Evolutionary conservation across 2,797 vertebrate genomes (phyloP).

Genomic region (Pangasius macronema): DNA sequence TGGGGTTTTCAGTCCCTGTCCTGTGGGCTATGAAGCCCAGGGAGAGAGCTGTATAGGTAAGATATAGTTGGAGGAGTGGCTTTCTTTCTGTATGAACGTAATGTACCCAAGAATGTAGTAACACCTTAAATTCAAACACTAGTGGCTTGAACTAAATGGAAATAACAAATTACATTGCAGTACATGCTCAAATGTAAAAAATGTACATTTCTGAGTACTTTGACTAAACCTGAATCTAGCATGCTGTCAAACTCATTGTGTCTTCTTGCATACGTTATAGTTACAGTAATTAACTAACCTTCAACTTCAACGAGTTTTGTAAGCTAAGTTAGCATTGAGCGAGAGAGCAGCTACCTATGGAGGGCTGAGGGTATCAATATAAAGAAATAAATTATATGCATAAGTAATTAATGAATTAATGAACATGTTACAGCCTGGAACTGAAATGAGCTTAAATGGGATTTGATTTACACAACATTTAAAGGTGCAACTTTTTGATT

Average conservation of each 20-base stretch:
- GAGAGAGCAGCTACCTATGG: background rate
- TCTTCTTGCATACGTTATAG: background rate
- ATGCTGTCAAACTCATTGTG: background rate
- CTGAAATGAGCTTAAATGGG: background rate
- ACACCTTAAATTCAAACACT: background rate
- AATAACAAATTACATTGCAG: background rate
- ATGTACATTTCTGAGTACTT: background rate
- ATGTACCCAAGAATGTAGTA: background rate
- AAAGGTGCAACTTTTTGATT: background rate
- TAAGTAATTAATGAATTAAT: background rate
- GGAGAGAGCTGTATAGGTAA: constrained; percentile 75
- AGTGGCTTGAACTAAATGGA: background rate
- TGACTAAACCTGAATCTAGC: background rate
- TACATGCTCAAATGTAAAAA: background rate
- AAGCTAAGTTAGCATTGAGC: background rate
- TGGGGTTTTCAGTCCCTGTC: constrained; percentile 66
- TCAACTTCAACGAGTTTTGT: background rate
- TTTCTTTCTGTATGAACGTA: background rate
- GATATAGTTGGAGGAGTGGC: constrained; percentile 36
- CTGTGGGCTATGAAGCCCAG: constrained; percentile 72
- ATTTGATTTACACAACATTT: background rate
- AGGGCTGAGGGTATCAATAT: background rate
- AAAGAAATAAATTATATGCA: background rate
- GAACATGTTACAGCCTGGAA: too few relatives aligned
- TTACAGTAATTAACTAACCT: background rate